Base-by-base conservation (phyloP, 2,888 invertebrate genomes). In the Heteromyza rotundicornis region DNA sequence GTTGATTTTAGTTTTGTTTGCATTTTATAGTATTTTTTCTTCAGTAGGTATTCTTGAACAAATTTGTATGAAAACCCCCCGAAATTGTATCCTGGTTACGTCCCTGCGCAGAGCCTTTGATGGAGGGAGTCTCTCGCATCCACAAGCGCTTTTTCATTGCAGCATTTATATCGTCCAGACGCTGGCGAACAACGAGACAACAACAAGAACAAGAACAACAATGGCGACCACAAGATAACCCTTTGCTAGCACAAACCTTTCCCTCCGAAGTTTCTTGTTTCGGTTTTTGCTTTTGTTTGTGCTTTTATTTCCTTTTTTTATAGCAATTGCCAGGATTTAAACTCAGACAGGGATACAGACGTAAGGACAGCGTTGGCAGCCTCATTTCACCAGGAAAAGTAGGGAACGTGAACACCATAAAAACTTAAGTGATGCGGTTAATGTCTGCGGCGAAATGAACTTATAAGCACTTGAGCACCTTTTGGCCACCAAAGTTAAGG, bases 391-490 rank as follows among this genome's bases (percentile, higher is more conserved):
- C 32, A 32, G 32, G 40, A 40, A n/a, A n/a, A n/a, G 3, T 7
- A n/a, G 40, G n/a, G 7, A 40, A 40, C 8, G 40, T n/a, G n/a
- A n/a, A n/a, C n/a, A 40, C 40, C 40, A n/a, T n/a, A 40, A 40
- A 40, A 7, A 40, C n/a, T 40, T 40, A 40, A 40, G 16, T 40
- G 40, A 40, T n/a, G 40, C 40, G 40, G 40, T n/a, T 40, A n/a
- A 40, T 40, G 40, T 40, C n/a, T n/a, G 40, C n/a, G 40, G 40
- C n/a, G 40, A 7, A n/a, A n/a, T n/a, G 40, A 40, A n/a, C n/a
- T 40, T n/a, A n/a, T n/a, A n/a, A n/a, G n/a, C n/a, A n/a, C n/a
- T n/a, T n/a, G n/a, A n/a, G n/a, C n/a, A n/a, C n/a, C n/a, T n/a
- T n/a, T n/a, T n/a, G n/a, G n/a, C n/a, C n/a, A n/a, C n/a, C n/a